These are phyloP conservation scores for Pocillopora meandrina DNA, from an alignment of 92 coral and sea anemone genomes.

Conservation along the genomic window DNA sequence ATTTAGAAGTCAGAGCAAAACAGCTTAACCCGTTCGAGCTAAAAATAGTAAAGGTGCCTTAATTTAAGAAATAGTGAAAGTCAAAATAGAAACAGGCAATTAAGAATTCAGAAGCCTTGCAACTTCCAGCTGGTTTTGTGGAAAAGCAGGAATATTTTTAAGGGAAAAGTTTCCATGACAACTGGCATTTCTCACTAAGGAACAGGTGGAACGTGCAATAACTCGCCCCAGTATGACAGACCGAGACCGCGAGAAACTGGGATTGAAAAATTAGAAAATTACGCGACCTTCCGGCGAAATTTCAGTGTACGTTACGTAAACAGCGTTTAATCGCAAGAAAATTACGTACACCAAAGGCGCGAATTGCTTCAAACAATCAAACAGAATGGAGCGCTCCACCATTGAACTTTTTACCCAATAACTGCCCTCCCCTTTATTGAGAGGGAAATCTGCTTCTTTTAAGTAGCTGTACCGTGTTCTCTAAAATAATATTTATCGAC, in stretches of 20 bases:
- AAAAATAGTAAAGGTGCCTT: conserved; percentile 27
- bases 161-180: conserved; percentile 12
- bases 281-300: not conserved
- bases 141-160: conserved; percentile 41
- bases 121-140: conserved; percentile 44
- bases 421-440: too few relatives aligned
- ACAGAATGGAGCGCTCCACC: too few relatives aligned
- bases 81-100: conserved; percentile 37
- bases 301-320: too few relatives aligned
- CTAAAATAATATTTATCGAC: too few relatives aligned
- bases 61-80: conserved; percentile 22
- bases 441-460: too few relatives aligned
- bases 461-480: too few relatives aligned
- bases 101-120: conserved; percentile 32
- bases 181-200: conserved; percentile 7
- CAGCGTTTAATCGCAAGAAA: too few relatives aligned
- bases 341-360: too few relatives aligned
- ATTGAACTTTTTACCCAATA: too few relatives aligned
- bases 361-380: too few relatives aligned
- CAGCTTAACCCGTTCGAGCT: not conserved
- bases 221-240: conserved; percentile 12
- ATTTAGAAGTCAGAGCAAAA: not conserved
- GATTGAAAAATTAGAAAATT: not conserved
- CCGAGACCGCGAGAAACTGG: not conserved
- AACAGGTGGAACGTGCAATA: conserved; percentile 29